Base-by-base conservation (phyloP, 1,140 invertebrate genomes). In the Pseudoatta argentina region DNA sequence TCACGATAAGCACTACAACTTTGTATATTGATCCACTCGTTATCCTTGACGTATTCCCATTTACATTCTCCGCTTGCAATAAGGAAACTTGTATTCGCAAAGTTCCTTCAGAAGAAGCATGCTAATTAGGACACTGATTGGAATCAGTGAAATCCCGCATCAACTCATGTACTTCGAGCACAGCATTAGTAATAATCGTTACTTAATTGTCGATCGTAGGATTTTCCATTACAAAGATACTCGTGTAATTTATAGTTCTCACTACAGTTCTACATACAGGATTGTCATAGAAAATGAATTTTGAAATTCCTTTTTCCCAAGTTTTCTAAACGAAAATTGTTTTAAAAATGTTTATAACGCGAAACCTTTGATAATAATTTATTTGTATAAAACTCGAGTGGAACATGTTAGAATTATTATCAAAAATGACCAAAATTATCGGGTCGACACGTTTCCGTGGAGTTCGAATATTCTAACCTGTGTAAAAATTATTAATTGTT, bases 1-100 rank as follows among this genome's bases (percentile, higher is more conserved):
- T 73, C 67, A 24, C 10, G 66, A 83, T 61, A 83, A 73, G 67
- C 63, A 1, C 14, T 34, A 59, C 24, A 82, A 72, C 55, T 83
- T 18, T 39, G 51, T 57, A 73, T 73, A 73, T 73, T 83, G 39
- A 83, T 83, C 18, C 39, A 73, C 79, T 73, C 79, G 79, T 73
- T 83, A 83, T 83, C 79, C 79, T 83, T 83, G 79, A 61, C 55
- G 79, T 39, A 61, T 21, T 34, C 12, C 12, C 24, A 73, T 83
- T 61, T 73, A 21, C 24, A 73, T 83, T 48, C 59, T 73, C 39
- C 30, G 27, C 39, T 72, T 82, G 44, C 39, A 59, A 73, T 61
- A 73, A 83, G 67, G 69, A 83, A 83, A 83, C 24, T 82, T 44
- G 61, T 61, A 59, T 61, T 73, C 51, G 30, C 34, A 7, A 39